phyloP scores from a whole-genome alignment of 2,797 vertebrate species.

The Notoglanidium macrostoma region DNA sequence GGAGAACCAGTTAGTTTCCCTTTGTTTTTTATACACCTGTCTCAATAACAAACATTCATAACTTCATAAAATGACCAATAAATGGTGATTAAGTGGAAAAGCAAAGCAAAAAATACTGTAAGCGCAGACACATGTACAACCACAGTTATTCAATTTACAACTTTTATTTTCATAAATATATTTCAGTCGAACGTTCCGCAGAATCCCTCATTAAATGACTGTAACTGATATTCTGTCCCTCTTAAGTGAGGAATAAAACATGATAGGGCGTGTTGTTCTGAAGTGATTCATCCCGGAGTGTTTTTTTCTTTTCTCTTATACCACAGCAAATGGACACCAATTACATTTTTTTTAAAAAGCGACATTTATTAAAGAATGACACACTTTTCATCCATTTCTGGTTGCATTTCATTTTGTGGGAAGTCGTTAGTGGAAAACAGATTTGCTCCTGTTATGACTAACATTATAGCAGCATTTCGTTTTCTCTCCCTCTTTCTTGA shows the following conservation, averaged over 20 bases:
- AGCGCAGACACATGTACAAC: background rate
- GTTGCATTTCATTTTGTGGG: background rate
- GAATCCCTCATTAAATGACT: background rate
- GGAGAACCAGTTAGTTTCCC: constrained; percentile 7
- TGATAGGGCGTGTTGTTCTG: background rate
- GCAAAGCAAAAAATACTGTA: background rate
- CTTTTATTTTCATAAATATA: background rate
- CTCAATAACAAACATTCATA: background rate
- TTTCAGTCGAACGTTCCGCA: background rate
- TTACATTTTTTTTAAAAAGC: too few species aligned
- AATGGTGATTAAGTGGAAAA: background rate
- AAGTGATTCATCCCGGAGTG: background rate
- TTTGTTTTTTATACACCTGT: background rate
- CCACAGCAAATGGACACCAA: background rate
- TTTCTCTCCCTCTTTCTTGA: background rate
- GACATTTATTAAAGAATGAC: background rate
- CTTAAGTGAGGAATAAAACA: background rate
- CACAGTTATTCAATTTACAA: background rate
- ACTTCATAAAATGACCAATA: background rate
- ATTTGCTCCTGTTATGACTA: background rate
- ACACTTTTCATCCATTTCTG: background rate
- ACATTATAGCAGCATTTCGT: background rate
- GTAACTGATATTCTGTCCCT: background rate
- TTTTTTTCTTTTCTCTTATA: background rate
- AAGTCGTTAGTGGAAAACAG: background rate